Evolutionary conservation across 2,888 invertebrate genomes (phyloP).

Genomic region (Graphium colonna): DNA sequence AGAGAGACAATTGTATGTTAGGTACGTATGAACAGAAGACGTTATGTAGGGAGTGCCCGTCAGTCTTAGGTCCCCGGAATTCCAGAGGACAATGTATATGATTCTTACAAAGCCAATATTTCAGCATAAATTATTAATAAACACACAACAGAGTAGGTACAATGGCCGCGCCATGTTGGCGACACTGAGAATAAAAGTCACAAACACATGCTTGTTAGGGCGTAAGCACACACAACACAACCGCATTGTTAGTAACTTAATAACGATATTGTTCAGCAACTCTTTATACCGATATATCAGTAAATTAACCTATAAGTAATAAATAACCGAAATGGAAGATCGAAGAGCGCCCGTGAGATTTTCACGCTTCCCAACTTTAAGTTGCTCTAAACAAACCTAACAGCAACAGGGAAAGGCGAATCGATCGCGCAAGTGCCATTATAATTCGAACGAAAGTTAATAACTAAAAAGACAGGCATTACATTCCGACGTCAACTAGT

Average conservation of each 20-base stretch:
- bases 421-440: conserved; percentile 20
- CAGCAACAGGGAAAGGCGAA: conserved; percentile 28
- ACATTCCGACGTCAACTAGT: conserved; percentile 52
- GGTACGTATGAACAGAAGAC: conserved; percentile 44
- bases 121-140: conserved; percentile 76
- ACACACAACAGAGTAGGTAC: conserved; percentile 51
- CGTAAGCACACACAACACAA: conserved; percentile 78
- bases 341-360: conserved; percentile 45
- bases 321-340: conserved; percentile 74
- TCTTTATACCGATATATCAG: conserved; percentile 58
- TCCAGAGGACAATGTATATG: conserved; percentile 22
- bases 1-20: conserved; percentile 41
- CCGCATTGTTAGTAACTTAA: conserved; percentile 76
- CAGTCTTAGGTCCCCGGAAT: conserved; percentile 58
- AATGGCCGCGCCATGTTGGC: conserved; percentile 34
- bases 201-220: conserved; percentile 78
- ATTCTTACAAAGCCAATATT: conserved; percentile 53
- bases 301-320: conserved; percentile 67
- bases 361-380: conserved; percentile 24
- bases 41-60: conserved; percentile 46
- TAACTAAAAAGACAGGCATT: conserved; percentile 20
- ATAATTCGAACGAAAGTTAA: conserved; percentile 20
- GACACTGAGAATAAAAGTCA: conserved; percentile 50
- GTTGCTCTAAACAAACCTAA: conserved; percentile 26
- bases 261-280: conserved; percentile 67